Evolutionary conservation across 2,888 invertebrate genomes (phyloP).

Genomic region (Prenolepis imparis): DNA sequence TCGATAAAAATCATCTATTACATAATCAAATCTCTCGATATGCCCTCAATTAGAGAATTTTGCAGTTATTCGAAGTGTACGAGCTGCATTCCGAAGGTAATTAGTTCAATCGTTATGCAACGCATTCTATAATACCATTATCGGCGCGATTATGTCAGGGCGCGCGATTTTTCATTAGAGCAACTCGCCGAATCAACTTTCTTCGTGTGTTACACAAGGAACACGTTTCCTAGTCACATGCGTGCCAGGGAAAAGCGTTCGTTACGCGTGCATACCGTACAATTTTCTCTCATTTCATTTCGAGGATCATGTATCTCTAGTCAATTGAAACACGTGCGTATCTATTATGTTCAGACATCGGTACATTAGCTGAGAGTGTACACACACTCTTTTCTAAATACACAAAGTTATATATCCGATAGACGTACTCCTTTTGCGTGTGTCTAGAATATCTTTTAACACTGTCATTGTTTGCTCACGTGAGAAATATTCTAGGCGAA

Average conservation of each 20-base stretch:
- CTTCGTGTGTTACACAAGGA: constrained; percentile 81
- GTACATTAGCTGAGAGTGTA: background rate
- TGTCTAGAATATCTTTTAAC: background rate
- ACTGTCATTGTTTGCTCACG: background rate
- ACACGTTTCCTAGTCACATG: constrained; percentile 77
- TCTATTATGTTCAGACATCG: background rate
- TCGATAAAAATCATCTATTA: background rate
- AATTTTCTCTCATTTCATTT: constrained; percentile 40
- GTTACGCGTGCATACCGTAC: background rate
- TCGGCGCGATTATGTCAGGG: constrained; percentile 56
- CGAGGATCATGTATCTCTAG: constrained; percentile 2
- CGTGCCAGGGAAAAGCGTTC: constrained; percentile 51
- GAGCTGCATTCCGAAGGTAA: constrained; percentile 6
- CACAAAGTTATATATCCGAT: background rate
- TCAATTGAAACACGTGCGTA: background rate
- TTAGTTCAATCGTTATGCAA: constrained; percentile 48
- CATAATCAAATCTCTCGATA: background rate
- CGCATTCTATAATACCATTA: constrained; percentile 58
- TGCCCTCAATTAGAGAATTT: background rate
- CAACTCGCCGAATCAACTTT: constrained; percentile 73
- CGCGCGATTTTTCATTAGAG: constrained; percentile 60
- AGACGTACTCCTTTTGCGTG: background rate
- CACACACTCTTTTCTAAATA: background rate
- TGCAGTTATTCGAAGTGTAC: background rate
- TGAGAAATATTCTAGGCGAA: background rate